Conservation (phyloP, 35 echinoderm and acorn worm genomes). For the Heliocidaris erythrogramma region DNA sequence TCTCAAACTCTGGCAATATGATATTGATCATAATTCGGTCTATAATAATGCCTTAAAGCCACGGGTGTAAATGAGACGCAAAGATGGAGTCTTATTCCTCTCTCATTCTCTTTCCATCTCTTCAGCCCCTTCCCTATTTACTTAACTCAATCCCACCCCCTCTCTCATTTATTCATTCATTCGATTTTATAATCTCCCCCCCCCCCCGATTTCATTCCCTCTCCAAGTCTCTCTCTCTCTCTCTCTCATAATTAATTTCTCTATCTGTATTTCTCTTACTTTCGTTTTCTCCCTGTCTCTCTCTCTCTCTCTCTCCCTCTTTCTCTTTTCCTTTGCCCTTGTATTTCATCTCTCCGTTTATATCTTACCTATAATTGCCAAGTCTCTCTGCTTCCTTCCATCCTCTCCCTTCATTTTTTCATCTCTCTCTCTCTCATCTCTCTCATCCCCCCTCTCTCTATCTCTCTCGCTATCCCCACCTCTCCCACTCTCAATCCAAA, state of each 20-base stretch:
- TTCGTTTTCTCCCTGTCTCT: not conserved
- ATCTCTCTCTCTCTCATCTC: not conserved
- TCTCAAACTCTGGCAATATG: conserved; percentile 34
- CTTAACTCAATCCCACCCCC: no score
- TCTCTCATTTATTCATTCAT: not conserved
- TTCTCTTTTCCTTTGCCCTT: not conserved
- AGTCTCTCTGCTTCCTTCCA: no score
- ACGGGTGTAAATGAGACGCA: conserved; percentile 24
- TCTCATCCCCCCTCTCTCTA: not conserved
- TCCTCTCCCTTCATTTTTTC: not conserved
- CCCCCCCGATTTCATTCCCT: not conserved
- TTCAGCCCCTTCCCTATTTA: not conserved
- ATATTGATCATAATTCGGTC: conserved; percentile 54
- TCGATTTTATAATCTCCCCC: not conserved
- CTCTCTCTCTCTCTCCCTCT: not conserved
- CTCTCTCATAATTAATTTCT: not conserved
- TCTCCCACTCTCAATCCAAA: not conserved
- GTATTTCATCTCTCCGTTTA: no score
- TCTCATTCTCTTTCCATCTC: conserved; percentile 15
- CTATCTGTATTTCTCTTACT: no score
- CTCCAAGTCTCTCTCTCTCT: not conserved
- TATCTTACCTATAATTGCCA: no score
- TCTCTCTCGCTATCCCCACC: not conserved
- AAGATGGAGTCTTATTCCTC: not conserved
- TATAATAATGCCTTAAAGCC: conserved; percentile 43